A percentile compares a stretch with the other conserved stretches of the same genome.
Evolutionary conservation across 2,113 vertebrate genomes (phyloP).

Genomic region (Pseudorectes ferrugineus): DNA sequence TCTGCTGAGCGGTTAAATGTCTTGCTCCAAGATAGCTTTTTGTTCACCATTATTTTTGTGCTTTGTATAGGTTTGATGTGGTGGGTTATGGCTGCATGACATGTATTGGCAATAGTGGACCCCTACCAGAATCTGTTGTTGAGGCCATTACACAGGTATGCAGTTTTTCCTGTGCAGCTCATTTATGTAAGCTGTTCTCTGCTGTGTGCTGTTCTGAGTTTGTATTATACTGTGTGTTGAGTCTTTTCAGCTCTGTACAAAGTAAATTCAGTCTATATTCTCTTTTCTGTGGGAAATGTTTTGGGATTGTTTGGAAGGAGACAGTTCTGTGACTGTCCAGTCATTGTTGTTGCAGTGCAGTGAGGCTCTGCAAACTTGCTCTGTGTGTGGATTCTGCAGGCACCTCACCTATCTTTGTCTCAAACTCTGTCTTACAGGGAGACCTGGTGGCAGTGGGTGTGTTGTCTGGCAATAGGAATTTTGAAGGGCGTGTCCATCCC

Average conservation of each 20-base stretch:
- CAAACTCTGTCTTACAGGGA: constrained; percentile 69
- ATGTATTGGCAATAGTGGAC: constrained; percentile 97
- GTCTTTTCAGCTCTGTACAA: neutral
- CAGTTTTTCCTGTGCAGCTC: neutral
- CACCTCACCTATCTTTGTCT: neutral
- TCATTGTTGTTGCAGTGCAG: neutral
- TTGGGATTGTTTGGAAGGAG: neutral
- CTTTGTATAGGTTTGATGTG: constrained; percentile 86
- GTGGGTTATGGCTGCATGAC: constrained; percentile 99
- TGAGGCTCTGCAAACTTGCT: neutral
- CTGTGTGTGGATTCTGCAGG: neutral
- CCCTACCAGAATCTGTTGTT: constrained; percentile 89
- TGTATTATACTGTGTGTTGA: neutral
- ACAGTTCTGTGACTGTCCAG: neutral
- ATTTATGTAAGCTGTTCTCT: neutral
- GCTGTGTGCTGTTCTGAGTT: neutral
- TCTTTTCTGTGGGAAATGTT: neutral
- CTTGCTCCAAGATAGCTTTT: neutral
- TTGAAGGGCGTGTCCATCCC: constrained; percentile 95
- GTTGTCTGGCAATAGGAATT: constrained; percentile 95
- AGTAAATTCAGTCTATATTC: neutral
- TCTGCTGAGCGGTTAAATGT: neutral
- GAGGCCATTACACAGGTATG: constrained; percentile 91
- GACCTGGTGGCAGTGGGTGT: constrained; percentile 91
- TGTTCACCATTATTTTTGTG: neutral